These are phyloP conservation scores for Hylaeus volcanicus DNA, from an alignment of 1,140 invertebrate species.

Conservation along the genomic window DNA sequence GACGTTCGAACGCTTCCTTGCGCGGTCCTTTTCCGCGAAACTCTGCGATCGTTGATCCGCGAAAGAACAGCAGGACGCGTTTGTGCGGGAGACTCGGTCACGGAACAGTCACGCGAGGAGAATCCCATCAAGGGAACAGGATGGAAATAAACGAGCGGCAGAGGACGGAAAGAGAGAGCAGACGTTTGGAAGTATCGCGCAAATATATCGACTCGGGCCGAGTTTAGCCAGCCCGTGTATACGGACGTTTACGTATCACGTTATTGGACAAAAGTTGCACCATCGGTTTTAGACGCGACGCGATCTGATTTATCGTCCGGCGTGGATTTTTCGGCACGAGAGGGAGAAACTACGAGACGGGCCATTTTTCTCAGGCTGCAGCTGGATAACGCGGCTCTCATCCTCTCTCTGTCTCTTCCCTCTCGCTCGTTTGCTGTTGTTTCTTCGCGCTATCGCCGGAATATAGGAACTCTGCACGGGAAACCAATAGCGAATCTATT, in stretches of 20 bases:
- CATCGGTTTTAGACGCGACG: slow-evolving; percentile 67
- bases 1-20: too few relatives aligned
- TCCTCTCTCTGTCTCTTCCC: not conserved
- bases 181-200: slow-evolving; percentile 24
- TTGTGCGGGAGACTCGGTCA: not conserved
- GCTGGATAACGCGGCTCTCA: slow-evolving; percentile 58
- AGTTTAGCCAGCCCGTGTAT: slow-evolving; percentile 47
- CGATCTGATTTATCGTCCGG: slow-evolving; percentile 67
- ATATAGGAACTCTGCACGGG: slow-evolving; percentile 63
- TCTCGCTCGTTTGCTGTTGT: not conserved
- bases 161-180: not conserved
- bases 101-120: not conserved
- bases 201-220: slow-evolving; percentile 50
- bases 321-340: slow-evolving; percentile 57
- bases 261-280: slow-evolving; percentile 71
- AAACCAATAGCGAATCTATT: slow-evolving; percentile 58
- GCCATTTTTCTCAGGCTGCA: slow-evolving; percentile 67
- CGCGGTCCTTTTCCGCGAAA: too few relatives aligned
- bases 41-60: too few relatives aligned
- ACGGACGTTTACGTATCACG: slow-evolving; percentile 67
- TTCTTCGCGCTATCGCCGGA: slow-evolving; percentile 17
- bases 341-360: slow-evolving; percentile 64
- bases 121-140: not conserved
- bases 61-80: not conserved
- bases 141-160: slow-evolving; percentile 1